phyloP scores from a whole-genome alignment of 2,888 invertebrate genomes.

The Xestia c-nigrum region DNA sequence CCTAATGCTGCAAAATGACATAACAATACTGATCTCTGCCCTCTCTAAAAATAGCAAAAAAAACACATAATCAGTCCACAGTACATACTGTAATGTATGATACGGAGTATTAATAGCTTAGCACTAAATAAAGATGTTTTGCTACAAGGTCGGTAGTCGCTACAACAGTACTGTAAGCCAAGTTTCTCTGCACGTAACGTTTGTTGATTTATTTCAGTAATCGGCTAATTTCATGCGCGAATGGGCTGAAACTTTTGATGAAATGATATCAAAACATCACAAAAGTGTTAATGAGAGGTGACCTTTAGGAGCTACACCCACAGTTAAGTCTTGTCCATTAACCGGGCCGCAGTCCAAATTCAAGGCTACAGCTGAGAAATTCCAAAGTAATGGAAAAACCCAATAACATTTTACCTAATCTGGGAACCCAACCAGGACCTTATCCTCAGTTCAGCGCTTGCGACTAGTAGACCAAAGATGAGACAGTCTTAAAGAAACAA shows the following conservation, averaged over 20 bases:
- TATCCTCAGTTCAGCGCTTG: not conserved
- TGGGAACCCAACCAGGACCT: not conserved
- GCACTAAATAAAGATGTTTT: conserved; percentile 38
- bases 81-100: not conserved
- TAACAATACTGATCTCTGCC: not conserved
- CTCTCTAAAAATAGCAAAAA: not conserved
- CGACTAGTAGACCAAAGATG: not conserved
- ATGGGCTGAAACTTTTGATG: not conserved
- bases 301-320: not conserved
- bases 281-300: not conserved
- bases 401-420: not conserved
- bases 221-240: not conserved
- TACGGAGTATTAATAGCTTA: conserved; percentile 26
- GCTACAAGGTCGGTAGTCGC: conserved; percentile 20
- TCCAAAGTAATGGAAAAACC: not conserved
- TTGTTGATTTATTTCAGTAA: conserved; percentile 31
- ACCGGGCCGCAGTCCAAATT: not conserved
- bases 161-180: conserved; percentile 16
- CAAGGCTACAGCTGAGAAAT: not conserved
- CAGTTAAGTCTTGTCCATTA: not conserved
- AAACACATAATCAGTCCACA: not conserved
- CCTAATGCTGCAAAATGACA: not conserved
- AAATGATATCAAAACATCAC: conserved; percentile 1
- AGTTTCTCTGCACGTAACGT: conserved; percentile 24
- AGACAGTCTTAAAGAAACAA: not conserved